These are phyloP conservation scores for Anniella stebbinsi DNA, from an alignment of 2,797 vertebrate species.

Conservation along the genomic window DNA sequence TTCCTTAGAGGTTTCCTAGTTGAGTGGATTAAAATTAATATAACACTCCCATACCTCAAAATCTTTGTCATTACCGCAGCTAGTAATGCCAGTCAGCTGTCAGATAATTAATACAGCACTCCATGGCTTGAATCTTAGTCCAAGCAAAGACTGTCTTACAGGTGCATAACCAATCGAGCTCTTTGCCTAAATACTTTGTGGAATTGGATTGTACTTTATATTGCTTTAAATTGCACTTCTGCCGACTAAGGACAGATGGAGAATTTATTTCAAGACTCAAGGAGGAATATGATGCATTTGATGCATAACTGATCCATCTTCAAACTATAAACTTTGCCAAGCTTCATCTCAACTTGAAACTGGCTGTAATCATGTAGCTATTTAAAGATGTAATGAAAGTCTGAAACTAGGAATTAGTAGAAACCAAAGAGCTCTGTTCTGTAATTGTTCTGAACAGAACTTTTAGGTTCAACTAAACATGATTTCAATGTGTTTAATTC, in stretches of 20 bases:
- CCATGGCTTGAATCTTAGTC: not conserved
- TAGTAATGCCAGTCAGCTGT: slow-evolving; percentile 16
- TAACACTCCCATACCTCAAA: not conserved
- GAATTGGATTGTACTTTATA: not conserved
- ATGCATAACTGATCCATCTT: slow-evolving; percentile 7
- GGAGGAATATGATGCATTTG: not conserved
- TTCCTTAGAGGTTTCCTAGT: not conserved
- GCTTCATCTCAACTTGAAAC: not conserved
- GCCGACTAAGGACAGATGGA: not conserved
- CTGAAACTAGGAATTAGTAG: not conserved
- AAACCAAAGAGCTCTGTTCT: not conserved
- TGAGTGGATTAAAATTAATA: not conserved
- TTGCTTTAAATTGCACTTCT: not conserved
- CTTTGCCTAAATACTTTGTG: not conserved
- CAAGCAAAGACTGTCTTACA: slow-evolving; percentile 1
- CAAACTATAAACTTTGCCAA: not conserved
- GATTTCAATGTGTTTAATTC: not conserved
- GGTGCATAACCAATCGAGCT: not conserved
- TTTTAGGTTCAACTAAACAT: no score
- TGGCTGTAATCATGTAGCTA: not conserved
- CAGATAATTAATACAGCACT: not conserved
- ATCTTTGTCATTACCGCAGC: not conserved
- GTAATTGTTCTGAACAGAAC: not conserved
- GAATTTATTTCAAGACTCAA: not conserved
- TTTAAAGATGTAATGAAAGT: not conserved